A percentile compares a stretch with the other conserved stretches of the same genome.
Conservation (phyloP, 1,140 invertebrate species). For the Parasteatoda tepidariorum region DNA sequence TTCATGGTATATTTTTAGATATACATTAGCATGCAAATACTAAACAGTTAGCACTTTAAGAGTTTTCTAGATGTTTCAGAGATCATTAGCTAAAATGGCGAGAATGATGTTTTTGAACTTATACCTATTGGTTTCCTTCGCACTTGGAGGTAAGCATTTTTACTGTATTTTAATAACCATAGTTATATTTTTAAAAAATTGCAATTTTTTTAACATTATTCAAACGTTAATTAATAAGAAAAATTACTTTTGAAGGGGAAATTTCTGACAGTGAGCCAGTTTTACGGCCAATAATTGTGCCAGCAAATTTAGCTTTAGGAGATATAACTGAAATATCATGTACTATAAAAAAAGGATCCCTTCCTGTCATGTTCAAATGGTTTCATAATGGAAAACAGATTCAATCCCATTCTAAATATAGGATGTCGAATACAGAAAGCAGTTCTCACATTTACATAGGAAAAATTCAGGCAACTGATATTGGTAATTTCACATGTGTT, state of each 20-base stretch:
- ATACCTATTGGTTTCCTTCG: no score
- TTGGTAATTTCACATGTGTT: slow-evolving; percentile 64
- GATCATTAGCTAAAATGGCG: no score
- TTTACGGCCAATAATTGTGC: neutral
- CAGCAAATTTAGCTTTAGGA: neutral
- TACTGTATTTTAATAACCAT: no score
- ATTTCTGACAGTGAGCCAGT: neutral
- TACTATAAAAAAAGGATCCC: neutral
- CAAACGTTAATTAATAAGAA: no score
- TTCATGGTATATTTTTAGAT: no score
- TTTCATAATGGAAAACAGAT: neutral
- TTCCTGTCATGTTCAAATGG: slow-evolving; percentile 14
- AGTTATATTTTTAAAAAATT: no score
- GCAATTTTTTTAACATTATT: no score
- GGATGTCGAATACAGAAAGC: neutral
- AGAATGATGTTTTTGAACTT: no score
- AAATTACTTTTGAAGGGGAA: neutral
- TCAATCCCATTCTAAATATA: neutral
- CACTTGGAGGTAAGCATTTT: no score
- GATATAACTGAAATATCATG: neutral
- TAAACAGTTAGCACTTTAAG: no score
- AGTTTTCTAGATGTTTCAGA: no score
- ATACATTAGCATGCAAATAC: no score
- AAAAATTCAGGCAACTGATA: slow-evolving; percentile 35
- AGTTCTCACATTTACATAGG: slow-evolving; percentile 1